These are phyloP conservation scores for Schrankia costaestrigalis DNA, from an alignment of 2,888 invertebrate species.

Conservation along the genomic window DNA sequence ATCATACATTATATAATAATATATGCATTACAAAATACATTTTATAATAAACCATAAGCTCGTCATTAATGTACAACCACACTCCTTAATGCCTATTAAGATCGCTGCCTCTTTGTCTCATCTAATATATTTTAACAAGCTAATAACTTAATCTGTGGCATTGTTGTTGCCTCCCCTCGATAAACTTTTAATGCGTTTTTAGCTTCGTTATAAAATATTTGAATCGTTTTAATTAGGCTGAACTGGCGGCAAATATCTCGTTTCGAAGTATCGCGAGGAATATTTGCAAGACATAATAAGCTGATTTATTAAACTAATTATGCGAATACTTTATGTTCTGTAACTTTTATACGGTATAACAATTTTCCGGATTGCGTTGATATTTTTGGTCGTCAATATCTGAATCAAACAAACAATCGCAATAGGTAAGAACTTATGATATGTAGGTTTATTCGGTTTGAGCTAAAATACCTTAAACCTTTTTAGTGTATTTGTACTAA, in stretches of 20 bases:
- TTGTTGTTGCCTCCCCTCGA: slow-evolving; percentile 45
- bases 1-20: too few relatives aligned
- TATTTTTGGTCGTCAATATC: too few relatives aligned
- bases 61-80: too few relatives aligned
- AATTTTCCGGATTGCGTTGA: too few relatives aligned
- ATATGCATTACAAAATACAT: too few relatives aligned
- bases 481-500: too few relatives aligned
- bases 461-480: too few relatives aligned
- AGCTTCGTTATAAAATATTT: slow-evolving; percentile 66
- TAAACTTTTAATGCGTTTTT: slow-evolving; percentile 71
- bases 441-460: too few relatives aligned
- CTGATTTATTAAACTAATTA: slow-evolving; percentile 41
- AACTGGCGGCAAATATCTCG: slow-evolving; percentile 50
- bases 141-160: slow-evolving; percentile 36
- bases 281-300: slow-evolving; percentile 38
- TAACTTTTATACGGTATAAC: slow-evolving; percentile 31
- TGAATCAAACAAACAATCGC: too few relatives aligned
- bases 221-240: slow-evolving; percentile 58
- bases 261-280: slow-evolving; percentile 37
- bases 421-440: too few relatives aligned
- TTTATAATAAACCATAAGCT: too few relatives aligned
- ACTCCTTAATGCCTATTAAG: not conserved
- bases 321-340: slow-evolving; percentile 26
- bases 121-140: not conserved
- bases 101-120: not conserved